These are phyloP conservation scores for Zaprionus africanus DNA, from an alignment of 1,140 invertebrate species.

Conservation along the genomic window DNA sequence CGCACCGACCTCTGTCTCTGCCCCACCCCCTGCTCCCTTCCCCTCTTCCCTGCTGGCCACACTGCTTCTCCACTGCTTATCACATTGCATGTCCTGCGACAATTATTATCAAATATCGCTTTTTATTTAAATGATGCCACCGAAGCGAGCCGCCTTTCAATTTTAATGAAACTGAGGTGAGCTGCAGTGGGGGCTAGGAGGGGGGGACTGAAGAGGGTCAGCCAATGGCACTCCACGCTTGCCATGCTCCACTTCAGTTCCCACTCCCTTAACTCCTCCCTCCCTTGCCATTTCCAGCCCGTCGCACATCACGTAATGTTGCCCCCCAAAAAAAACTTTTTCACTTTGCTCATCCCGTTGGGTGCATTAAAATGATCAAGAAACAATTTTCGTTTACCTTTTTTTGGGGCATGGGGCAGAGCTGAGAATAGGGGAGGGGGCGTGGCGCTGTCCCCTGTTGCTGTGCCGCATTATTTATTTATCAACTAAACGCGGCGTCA, in stretches of 20 bases:
- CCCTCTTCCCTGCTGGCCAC: not conserved
- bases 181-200: not conserved
- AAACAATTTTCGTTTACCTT: constrained; percentile 83
- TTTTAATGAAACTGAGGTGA: constrained; percentile 71
- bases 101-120: constrained; percentile 83
- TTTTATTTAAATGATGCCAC: constrained; percentile 76
- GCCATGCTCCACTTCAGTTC: not conserved
- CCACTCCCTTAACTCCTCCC: not conserved
- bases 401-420: constrained; percentile 26
- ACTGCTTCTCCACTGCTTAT: constrained; percentile 22
- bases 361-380: constrained; percentile 83
- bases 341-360: constrained; percentile 70
- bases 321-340: constrained; percentile 65
- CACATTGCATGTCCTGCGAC: constrained; percentile 76
- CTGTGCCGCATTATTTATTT: constrained; percentile 73
- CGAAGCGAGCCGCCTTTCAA: constrained; percentile 49
- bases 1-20: not conserved
- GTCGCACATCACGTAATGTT: constrained; percentile 70
- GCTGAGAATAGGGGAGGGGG: not conserved
- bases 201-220: no score
- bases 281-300: constrained; percentile 36
- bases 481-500: constrained; percentile 55
- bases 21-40: not conserved
- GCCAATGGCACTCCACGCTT: not conserved
- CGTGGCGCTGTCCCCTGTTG: not conserved